phyloP scores from a whole-genome alignment of 2,797 vertebrate species.

The Sebastes iracundus region DNA sequence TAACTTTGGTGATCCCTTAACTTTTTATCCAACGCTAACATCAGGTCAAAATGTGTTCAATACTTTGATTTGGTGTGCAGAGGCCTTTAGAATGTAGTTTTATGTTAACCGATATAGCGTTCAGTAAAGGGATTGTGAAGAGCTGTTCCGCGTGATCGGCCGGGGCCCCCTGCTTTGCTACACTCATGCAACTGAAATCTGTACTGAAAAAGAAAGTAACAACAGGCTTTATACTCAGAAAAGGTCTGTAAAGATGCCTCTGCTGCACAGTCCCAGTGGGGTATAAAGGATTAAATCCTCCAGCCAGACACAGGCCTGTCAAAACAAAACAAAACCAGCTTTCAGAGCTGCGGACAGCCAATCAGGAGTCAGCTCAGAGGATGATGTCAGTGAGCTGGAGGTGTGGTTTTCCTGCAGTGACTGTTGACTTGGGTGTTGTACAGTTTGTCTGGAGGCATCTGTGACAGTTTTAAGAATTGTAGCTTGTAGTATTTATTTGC shows the following conservation, averaged over 20 bases:
- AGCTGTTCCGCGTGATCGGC: conserved; percentile 26
- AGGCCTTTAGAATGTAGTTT: neutral
- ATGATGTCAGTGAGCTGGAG: conserved; percentile 60
- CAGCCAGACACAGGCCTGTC: conserved; percentile 65
- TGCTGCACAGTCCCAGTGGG: conserved; percentile 58
- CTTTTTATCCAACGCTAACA: neutral
- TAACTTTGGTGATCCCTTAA: neutral
- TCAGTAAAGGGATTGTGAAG: conserved; percentile 24
- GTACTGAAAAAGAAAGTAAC: conserved; percentile 55
- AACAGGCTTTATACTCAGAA: conserved; percentile 62
- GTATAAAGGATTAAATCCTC: conserved; percentile 73
- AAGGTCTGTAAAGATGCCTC: conserved; percentile 67
- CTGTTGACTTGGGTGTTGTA: conserved; percentile 15
- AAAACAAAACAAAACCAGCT: conserved; percentile 71
- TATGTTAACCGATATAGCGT: neutral
- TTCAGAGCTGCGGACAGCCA: conserved; percentile 59
- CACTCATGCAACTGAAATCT: conserved; percentile 42
- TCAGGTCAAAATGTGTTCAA: neutral
- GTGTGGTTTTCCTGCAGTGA: conserved; percentile 25
- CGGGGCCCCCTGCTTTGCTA: conserved; percentile 35
- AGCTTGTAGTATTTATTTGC: neutral
- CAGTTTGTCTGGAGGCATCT: neutral
- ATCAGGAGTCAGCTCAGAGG: conserved; percentile 44
- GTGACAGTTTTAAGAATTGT: neutral
- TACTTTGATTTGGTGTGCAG: neutral